phyloP scores from a whole-genome alignment of 2,797 vertebrate genomes.

The Characodon lateralis region DNA sequence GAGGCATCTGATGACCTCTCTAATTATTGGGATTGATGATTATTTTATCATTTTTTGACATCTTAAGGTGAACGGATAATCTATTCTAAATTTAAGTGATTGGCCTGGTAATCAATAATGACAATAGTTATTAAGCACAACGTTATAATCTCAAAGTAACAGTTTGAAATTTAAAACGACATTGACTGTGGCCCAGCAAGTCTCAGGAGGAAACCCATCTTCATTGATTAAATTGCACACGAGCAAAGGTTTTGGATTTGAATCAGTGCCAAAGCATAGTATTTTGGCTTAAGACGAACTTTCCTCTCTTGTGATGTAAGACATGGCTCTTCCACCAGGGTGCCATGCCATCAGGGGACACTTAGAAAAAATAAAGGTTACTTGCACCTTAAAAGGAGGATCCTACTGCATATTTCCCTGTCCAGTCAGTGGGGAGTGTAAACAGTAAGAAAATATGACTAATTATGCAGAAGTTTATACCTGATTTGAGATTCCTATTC shows the following conservation, averaged over 20 bases:
- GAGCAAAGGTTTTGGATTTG: neutral
- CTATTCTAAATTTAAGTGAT: neutral
- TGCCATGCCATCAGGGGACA: neutral
- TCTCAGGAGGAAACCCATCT: neutral
- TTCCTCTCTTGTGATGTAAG: neutral
- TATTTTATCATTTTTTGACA: neutral
- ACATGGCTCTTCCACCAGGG: neutral
- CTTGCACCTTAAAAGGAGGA: neutral
- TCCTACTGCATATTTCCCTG: neutral
- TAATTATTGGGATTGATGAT: neutral
- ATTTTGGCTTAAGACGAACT: no score
- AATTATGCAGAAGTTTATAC: neutral
- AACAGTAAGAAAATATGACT: neutral
- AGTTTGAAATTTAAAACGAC: neutral
- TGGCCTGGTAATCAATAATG: neutral
- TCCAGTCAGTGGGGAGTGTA: neutral
- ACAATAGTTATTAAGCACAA: neutral
- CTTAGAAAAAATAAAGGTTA: no score
- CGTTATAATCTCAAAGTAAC: neutral
- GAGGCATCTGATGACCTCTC: neutral
- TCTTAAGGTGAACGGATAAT: neutral
- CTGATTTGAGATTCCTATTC: neutral
- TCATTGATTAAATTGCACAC: neutral
- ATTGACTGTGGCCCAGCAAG: neutral
- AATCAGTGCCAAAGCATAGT: neutral